Percentiles rank a stretch among this genome's conserved stretches.
These are phyloP conservation scores for Tachysurus vachellii DNA, from an alignment of 2,113 vertebrate species.

Conservation along the genomic window DNA sequence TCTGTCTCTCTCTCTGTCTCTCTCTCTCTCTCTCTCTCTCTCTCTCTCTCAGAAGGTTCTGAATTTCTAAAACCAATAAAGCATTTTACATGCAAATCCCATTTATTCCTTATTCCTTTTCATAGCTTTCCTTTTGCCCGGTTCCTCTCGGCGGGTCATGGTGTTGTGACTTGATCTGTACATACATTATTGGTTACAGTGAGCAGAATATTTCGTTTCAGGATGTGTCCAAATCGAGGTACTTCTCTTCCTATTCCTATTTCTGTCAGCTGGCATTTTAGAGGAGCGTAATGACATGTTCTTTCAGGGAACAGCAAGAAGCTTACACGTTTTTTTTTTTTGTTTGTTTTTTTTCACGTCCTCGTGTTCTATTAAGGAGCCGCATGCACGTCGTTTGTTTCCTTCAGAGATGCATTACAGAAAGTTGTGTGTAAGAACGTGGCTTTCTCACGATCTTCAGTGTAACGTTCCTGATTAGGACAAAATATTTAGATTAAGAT, in stretches of 20 bases:
- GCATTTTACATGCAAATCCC: background rate
- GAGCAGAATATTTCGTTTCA: background rate
- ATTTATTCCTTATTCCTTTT: background rate
- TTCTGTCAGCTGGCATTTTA: background rate
- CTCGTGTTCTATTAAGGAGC: background rate
- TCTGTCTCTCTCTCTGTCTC: slow-evolving; percentile 40
- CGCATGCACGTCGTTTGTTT: background rate
- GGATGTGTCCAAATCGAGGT: background rate
- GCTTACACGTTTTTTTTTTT: background rate
- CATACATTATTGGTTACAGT: background rate
- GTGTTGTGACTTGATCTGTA: background rate
- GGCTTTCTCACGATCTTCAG: background rate
- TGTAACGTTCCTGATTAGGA: slow-evolving; percentile 6
- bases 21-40: slow-evolving; percentile 25
- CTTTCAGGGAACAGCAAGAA: background rate
- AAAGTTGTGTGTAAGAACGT: too few relatives aligned
- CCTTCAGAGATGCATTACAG: background rate
- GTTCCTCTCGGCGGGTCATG: background rate
- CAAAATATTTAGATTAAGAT: slow-evolving; percentile 8
- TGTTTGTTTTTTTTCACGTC: background rate
- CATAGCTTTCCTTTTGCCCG: background rate
- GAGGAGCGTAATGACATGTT: background rate
- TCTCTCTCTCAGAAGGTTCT: background rate
- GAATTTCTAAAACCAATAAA: background rate
- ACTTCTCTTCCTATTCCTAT: background rate